Evolutionary conservation across 2,797 vertebrate genomes (phyloP).

Genomic region (Lindbergichthys nudifrons): DNA sequence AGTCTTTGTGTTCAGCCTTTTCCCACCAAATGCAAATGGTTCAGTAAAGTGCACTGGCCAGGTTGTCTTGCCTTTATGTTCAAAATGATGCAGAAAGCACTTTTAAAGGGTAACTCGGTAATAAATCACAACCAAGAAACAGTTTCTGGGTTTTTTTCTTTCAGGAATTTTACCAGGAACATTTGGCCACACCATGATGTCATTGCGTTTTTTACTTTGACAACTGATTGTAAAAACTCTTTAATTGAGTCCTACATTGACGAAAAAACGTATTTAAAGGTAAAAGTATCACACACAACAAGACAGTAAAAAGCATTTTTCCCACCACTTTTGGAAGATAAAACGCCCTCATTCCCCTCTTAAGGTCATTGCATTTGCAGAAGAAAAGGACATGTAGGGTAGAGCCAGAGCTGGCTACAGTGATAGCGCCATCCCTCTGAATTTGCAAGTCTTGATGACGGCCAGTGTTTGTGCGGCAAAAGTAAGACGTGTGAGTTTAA

Average conservation of each 20-base stretch:
- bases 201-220: neutral
- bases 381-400: constrained; percentile 33
- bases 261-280: neutral
- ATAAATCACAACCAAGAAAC: neutral
- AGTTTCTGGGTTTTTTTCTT: neutral
- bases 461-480: constrained; percentile 49
- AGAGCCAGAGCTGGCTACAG: neutral
- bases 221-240: neutral
- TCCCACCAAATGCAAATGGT: neutral
- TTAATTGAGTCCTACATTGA: neutral
- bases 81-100: neutral
- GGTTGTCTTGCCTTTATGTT: neutral
- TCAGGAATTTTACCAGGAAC: no score
- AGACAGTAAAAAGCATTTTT: neutral
- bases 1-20: neutral
- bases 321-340: constrained; percentile 1
- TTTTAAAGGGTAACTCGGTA: neutral
- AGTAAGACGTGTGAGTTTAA: constrained; percentile 57
- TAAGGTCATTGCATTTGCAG: constrained; percentile 53
- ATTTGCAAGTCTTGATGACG: constrained; percentile 58
- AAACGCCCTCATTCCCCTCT: constrained; percentile 1
- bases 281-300: neutral
- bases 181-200: neutral
- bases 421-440: constrained; percentile 54
- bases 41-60: neutral